Conservation (phyloP, 2,888 invertebrate species). For the Galerucella pusilla region DNA sequence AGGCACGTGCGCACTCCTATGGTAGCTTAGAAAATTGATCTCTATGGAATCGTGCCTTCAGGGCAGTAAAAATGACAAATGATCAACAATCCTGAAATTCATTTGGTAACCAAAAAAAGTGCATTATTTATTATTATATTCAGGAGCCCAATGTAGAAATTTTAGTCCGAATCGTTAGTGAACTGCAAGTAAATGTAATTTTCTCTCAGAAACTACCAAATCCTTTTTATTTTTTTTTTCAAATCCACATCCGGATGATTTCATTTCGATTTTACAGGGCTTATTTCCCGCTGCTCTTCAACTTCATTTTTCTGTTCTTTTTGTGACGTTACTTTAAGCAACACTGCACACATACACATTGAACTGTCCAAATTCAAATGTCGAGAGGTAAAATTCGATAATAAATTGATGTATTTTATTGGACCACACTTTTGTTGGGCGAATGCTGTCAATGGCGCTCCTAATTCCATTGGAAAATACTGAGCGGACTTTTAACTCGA, state of each 20-base stretch:
- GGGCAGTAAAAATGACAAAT: too few relatives aligned
- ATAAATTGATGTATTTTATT: constrained; percentile 39
- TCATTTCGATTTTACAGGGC: neutral
- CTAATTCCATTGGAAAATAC: constrained; percentile 1
- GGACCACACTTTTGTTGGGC: constrained; percentile 29
- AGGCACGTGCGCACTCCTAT: too few relatives aligned
- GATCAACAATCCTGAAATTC: too few relatives aligned
- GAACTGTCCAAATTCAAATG: constrained; percentile 31
- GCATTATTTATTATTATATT: too few relatives aligned
- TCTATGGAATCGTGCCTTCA: too few relatives aligned
- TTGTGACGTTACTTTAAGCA: constrained; percentile 17
- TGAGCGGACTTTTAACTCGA: neutral
- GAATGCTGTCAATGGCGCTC: constrained; percentile 8
- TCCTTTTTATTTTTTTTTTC: neutral
- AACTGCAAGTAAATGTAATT: neutral
- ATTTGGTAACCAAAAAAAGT: too few relatives aligned
- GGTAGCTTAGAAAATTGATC: too few relatives aligned
- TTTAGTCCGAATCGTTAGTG: neutral
- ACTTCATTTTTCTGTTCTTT: constrained; percentile 5
- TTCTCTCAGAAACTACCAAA: neutral
- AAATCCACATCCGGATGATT: constrained; percentile 2
- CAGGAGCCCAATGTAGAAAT: too few relatives aligned
- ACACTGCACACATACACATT: constrained; percentile 24
- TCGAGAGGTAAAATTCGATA: constrained; percentile 38
- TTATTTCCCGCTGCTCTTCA: constrained; percentile 18